These are phyloP conservation scores for Echinometra lucunter DNA, from an alignment of 53 echinoderm and acorn worm genomes.

Conservation along the genomic window DNA sequence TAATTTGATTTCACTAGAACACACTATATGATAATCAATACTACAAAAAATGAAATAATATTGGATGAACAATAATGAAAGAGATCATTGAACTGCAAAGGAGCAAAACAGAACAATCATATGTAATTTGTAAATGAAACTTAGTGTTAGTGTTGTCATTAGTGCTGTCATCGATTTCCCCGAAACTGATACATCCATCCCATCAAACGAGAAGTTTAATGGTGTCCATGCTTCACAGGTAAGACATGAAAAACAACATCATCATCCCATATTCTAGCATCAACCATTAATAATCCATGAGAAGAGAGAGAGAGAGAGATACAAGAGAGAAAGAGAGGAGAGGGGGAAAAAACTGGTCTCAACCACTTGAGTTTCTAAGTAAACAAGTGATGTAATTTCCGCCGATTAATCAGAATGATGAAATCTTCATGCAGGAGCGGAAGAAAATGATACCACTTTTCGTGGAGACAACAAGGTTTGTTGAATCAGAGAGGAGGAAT, in stretches of 20 bases:
- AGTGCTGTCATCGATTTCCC: neutral
- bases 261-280: slow-evolving; percentile 14
- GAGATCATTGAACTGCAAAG: too few relatives aligned
- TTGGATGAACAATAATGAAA: neutral
- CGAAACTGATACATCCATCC: slow-evolving; percentile 3
- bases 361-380: slow-evolving; percentile 44
- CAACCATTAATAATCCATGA: neutral
- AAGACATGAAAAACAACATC: slow-evolving; percentile 49
- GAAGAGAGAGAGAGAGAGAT: neutral
- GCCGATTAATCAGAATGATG: slow-evolving; percentile 58
- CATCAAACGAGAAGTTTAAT: slow-evolving; percentile 37
- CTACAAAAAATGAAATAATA: neutral
- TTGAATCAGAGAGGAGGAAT: neutral
- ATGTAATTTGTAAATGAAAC: neutral
- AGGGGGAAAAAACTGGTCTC: neutral
- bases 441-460: slow-evolving; percentile 43
- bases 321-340: neutral
- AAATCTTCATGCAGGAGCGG: slow-evolving; percentile 39
- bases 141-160: neutral
- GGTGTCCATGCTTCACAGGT: neutral
- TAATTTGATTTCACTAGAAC: neutral
- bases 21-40: neutral
- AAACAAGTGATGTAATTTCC: slow-evolving; percentile 58
- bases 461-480: slow-evolving; percentile 46
- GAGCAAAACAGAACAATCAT: neutral